Percentiles rank a stretch among this genome's conserved stretches.
Conservation (phyloP, 1,140 invertebrate genomes). For the Lethocerus indicus region DNA sequence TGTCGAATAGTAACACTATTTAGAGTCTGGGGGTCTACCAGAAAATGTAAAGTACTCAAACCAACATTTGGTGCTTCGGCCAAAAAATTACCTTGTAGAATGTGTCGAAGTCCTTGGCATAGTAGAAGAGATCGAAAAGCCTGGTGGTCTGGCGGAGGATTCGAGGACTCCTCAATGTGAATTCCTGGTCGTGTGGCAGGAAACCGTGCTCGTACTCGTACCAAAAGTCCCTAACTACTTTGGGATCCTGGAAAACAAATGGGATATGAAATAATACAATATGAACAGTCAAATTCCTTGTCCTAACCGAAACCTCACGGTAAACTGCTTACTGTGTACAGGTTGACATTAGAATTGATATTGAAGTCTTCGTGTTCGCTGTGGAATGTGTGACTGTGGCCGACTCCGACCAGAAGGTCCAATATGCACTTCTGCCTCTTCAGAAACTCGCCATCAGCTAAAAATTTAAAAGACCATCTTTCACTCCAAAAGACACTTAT, state of each 20-base stretch:
- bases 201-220: constrained; percentile 34
- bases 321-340: constrained; percentile 9
- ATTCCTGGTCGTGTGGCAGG: constrained; percentile 36
- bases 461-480: not conserved
- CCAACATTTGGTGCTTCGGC: too few relatives aligned
- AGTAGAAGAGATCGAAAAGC: constrained; percentile 48
- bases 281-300: too few relatives aligned
- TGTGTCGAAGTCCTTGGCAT: constrained; percentile 33
- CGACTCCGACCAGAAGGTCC: constrained; percentile 8
- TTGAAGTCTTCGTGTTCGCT: constrained; percentile 5
- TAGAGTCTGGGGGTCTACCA: too few relatives aligned
- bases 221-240: constrained; percentile 38
- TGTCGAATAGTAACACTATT: too few relatives aligned
- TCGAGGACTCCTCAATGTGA: constrained; percentile 37
- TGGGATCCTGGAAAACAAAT: constrained; percentile 30
- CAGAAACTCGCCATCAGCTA: constrained; percentile 4
- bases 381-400: constrained; percentile 3
- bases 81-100: constrained; percentile 19
- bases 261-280: too few relatives aligned
- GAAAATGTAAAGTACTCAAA: too few relatives aligned
- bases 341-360: constrained; percentile 4
- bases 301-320: too few relatives aligned
- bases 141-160: constrained; percentile 39
- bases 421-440: constrained; percentile 9
- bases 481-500: too few relatives aligned